Evolutionary conservation across 2,797 vertebrate genomes (phyloP).

Genomic region (Acomys russatus): DNA sequence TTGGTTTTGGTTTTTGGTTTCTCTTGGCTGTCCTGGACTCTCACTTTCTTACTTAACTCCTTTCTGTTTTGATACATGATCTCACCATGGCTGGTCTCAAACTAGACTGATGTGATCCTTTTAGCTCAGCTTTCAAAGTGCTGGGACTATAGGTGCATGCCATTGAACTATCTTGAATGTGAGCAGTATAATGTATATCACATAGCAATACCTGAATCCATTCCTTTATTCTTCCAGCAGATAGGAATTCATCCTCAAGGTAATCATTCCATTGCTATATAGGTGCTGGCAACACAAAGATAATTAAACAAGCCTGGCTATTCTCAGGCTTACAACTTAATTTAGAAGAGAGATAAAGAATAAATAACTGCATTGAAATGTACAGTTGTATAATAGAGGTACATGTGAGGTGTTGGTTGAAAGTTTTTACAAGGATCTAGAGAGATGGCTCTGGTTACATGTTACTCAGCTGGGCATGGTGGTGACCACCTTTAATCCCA

Average conservation of each 20-base stretch:
- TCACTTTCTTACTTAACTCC: not conserved
- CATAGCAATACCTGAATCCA: not conserved
- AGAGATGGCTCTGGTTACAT: not conserved
- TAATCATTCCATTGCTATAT: constrained; percentile 20
- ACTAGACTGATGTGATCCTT: not conserved
- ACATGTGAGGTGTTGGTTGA: constrained; percentile 36
- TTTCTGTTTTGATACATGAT: not conserved
- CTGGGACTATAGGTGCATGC: not conserved
- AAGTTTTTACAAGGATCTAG: not conserved
- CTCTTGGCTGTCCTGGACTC: no score
- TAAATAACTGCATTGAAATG: constrained; percentile 26
- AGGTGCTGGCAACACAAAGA: constrained; percentile 1
- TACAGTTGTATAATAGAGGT: not conserved
- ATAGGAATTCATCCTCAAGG: constrained; percentile 54
- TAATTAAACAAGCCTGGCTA: constrained; percentile 35
- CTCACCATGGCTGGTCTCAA: not conserved
- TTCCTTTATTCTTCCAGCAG: not conserved
- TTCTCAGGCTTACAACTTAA: not conserved
- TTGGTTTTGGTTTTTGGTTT: no score
- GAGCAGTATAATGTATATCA: constrained; percentile 30
- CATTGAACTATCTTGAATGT: not conserved
- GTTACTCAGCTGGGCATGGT: no score
- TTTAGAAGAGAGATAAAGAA: not conserved
- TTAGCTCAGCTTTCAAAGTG: not conserved
- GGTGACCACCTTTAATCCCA: no score